Conservation (phyloP, 2,797 vertebrate genomes). For the Todus mexicanus region DNA sequence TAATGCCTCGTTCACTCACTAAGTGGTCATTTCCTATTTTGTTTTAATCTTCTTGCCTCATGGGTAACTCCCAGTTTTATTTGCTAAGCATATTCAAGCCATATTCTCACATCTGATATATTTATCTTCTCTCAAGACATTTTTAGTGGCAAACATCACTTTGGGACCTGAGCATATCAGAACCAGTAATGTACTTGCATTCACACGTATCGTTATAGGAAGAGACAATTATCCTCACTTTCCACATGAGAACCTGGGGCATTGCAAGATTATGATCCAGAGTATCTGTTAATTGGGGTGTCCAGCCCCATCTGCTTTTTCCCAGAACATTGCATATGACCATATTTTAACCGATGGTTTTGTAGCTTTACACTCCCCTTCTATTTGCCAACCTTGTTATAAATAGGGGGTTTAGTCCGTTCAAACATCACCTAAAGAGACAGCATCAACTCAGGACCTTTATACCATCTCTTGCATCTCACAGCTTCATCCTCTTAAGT, state of each 20-base stretch:
- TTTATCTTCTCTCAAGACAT: not conserved
- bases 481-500: not conserved
- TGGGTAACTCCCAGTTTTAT: not conserved
- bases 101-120: not conserved
- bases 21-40: not conserved
- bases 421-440: not conserved
- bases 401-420: not conserved
- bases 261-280: not conserved
- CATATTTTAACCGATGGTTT: not conserved
- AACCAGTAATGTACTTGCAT: not conserved
- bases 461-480: not conserved
- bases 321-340: not conserved
- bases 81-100: not conserved
- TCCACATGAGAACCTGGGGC: not conserved
- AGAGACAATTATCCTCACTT: not conserved
- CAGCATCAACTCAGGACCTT: not conserved
- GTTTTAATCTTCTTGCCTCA: not conserved
- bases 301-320: not conserved
- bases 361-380: not conserved
- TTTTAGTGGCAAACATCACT: not conserved
- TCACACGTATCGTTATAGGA: not conserved
- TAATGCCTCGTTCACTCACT: not conserved
- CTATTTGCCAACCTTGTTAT: not conserved
- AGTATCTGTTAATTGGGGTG: not conserved
- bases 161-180: not conserved